These are phyloP conservation scores for Abrostola tripartita DNA, from an alignment of 2,888 invertebrate genomes.

Conservation along the genomic window DNA sequence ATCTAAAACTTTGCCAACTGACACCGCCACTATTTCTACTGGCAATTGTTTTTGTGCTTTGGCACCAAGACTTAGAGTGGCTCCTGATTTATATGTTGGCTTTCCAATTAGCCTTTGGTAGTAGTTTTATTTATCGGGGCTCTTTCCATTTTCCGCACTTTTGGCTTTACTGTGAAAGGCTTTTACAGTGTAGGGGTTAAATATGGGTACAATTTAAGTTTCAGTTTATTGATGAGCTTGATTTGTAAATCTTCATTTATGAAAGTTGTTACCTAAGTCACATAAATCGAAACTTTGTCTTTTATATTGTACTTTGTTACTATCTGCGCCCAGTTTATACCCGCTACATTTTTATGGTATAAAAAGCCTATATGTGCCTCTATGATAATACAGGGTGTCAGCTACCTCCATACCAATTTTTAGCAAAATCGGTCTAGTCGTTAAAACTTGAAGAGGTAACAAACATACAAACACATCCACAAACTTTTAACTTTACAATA, in stretches of 20 bases:
- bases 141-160: slow-evolving; percentile 82
- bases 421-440: too few relatives aligned
- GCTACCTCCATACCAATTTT: too few relatives aligned
- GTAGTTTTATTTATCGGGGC: slow-evolving; percentile 82
- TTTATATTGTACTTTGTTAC: too few relatives aligned
- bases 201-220: slow-evolving; percentile 23
- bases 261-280: too few relatives aligned
- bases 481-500: too few relatives aligned
- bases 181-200: slow-evolving; percentile 46
- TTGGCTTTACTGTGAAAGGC: slow-evolving; percentile 60
- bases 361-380: too few relatives aligned
- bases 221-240: not conserved
- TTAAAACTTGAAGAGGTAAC: too few relatives aligned
- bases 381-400: too few relatives aligned
- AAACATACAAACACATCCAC: too few relatives aligned
- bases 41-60: slow-evolving; percentile 72
- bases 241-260: not conserved
- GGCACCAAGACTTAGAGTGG: slow-evolving; percentile 67
- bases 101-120: slow-evolving; percentile 82
- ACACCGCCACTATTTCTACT: slow-evolving; percentile 47
- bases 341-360: too few relatives aligned
- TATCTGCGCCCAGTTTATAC: too few relatives aligned
- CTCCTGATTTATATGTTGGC: slow-evolving; percentile 82
- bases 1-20: slow-evolving; percentile 60
- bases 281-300: too few relatives aligned